phyloP scores from a whole-genome alignment of 1,140 invertebrate species.

The Psilanteris sp. region DNA sequence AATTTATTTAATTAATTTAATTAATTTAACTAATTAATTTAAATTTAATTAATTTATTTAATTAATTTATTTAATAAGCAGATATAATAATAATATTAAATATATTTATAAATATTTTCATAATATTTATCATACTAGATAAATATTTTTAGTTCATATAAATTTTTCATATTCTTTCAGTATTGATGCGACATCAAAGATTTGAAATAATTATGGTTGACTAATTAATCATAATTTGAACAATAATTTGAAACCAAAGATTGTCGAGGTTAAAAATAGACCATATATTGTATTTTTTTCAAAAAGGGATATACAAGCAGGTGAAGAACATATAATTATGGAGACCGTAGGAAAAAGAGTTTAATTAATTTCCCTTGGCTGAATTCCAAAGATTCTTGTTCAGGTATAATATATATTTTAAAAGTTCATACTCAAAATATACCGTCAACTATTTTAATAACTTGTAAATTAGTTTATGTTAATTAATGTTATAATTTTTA shows the following conservation, averaged over 20 bases:
- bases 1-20: no score
- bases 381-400: background rate
- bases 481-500: no score
- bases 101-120: no score
- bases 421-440: background rate
- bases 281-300: constrained; percentile 1
- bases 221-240: constrained; percentile 1
- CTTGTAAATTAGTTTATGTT: no score
- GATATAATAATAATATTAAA: no score
- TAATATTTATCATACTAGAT: background rate
- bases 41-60: no score
- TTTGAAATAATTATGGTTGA: background rate
- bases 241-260: background rate
- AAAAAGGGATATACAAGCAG: background rate
- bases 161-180: constrained; percentile 1
- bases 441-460: no score
- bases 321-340: constrained; percentile 2
- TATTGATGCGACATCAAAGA: constrained; percentile 1
- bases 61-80: no score
- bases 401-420: no score
- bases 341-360: background rate
- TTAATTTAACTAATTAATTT: no score
- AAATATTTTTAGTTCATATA: background rate
- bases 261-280: background rate
- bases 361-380: background rate